Percentiles rank a stretch among this genome's conserved stretches.
phyloP scores from a whole-genome alignment of 2,113 vertebrate species.

The Lichenostomus cassidix region DNA sequence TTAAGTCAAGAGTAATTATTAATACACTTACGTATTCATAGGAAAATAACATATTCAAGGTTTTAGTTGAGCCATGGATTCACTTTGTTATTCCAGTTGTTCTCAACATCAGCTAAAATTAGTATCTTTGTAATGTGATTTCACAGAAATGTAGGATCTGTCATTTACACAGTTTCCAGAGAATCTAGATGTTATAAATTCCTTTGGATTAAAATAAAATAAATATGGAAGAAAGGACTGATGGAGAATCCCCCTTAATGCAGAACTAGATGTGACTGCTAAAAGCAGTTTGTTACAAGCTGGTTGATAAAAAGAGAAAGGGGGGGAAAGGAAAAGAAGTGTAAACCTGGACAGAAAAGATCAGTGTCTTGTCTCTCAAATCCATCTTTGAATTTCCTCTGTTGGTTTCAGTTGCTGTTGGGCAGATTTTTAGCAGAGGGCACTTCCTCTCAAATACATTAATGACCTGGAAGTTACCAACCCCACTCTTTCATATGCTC shows the following conservation, averaged over 20 bases:
- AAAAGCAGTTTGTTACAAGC: background rate
- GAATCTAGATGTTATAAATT: background rate
- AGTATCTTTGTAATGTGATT: background rate
- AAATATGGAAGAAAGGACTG: background rate
- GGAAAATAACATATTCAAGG: background rate
- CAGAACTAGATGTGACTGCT: background rate
- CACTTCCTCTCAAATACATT: background rate
- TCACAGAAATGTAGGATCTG: background rate
- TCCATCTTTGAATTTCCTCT: background rate
- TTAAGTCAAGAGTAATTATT: background rate
- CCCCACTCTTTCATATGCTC: background rate
- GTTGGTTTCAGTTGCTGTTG: conserved; percentile 11
- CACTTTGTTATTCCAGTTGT: background rate
- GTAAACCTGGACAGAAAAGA: conserved; percentile 24
- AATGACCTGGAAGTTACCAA: background rate
- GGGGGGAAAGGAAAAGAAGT: background rate
- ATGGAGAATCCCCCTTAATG: background rate
- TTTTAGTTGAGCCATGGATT: background rate
- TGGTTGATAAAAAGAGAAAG: background rate
- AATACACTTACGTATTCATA: background rate
- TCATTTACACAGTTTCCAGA: background rate
- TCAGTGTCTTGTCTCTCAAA: conserved; percentile 26
- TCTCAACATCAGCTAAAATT: background rate
- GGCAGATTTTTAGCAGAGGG: background rate
- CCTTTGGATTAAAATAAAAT: background rate